Percentiles rank a stretch among this genome's conserved stretches.
phyloP scores from a whole-genome alignment of 2,888 invertebrate genomes.

The Syrista parreyssii region DNA sequence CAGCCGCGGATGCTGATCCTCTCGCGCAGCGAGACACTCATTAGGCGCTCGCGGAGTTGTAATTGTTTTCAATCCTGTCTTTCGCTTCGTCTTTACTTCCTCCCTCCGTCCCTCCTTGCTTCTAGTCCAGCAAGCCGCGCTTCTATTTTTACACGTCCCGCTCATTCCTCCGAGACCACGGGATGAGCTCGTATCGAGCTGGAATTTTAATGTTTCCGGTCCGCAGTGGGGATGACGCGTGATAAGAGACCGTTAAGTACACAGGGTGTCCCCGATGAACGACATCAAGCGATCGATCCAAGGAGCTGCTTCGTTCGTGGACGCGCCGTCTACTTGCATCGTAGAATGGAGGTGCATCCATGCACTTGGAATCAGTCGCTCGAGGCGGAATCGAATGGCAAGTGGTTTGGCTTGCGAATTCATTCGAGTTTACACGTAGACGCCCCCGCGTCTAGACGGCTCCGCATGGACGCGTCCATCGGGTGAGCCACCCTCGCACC shows the following conservation, averaged over 20 bases:
- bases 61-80: neutral
- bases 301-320: neutral
- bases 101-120: neutral
- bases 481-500: neutral
- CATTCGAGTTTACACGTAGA: constrained; percentile 26
- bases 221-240: neutral
- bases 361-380: constrained; percentile 24
- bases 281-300: neutral
- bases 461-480: neutral
- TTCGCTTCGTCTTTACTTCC: neutral
- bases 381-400: constrained; percentile 22
- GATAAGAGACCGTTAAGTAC: too few species aligned
- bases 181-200: constrained; percentile 4
- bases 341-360: constrained; percentile 14
- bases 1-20: neutral
- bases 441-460: constrained; percentile 33
- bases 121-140: neutral
- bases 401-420: constrained; percentile 13
- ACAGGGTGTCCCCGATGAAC: neutral
- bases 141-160: neutral
- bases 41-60: neutral
- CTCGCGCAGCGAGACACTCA: neutral
- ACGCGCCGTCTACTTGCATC: neutral
- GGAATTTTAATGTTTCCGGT: neutral
- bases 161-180: constrained; percentile 16